These are phyloP conservation scores for Adelognathus sp. DNA, from an alignment of 2,888 invertebrate genomes.

Conservation along the genomic window DNA sequence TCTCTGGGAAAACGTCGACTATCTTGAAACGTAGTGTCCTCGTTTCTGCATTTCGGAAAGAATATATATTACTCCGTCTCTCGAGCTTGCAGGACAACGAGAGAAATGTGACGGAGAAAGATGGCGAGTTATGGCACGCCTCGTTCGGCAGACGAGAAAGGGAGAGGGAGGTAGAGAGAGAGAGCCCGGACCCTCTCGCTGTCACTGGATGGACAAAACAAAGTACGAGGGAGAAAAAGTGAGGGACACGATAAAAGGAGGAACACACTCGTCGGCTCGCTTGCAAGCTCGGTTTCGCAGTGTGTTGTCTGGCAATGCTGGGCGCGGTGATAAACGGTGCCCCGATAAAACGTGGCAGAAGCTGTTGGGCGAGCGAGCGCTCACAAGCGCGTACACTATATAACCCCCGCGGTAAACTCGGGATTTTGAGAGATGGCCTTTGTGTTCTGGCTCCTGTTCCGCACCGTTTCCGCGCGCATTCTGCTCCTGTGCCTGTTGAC, in stretches of 20 bases:
- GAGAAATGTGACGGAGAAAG: conserved; percentile 13
- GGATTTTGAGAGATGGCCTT: conserved; percentile 70
- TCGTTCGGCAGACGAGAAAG: conserved; percentile 19
- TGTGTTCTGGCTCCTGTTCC: conserved; percentile 48
- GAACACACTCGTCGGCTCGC: conserved; percentile 52
- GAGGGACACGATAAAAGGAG: conserved; percentile 53
- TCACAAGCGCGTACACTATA: conserved; percentile 21
- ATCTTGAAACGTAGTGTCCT: conserved; percentile 1
- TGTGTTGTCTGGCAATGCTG: conserved; percentile 72
- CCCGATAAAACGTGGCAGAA: conserved; percentile 73
- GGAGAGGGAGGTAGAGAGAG: background rate
- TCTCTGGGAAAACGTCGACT: conserved; percentile 17
- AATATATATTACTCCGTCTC: conserved; percentile 39
- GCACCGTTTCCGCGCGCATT: conserved; percentile 56
- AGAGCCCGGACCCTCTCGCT: conserved; percentile 20
- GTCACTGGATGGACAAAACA: conserved; percentile 44
- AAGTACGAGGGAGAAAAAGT: conserved; percentile 1
- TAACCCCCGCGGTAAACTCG: conserved; percentile 61
- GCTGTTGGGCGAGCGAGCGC: conserved; percentile 47
- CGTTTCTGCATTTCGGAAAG: conserved; percentile 16
- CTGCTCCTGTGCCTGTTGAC: conserved; percentile 55
- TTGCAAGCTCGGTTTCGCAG: conserved; percentile 62
- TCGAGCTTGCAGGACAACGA: background rate
- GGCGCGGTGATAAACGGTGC: conserved; percentile 74
- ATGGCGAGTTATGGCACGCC: background rate